Evolutionary conservation across 2,888 invertebrate genomes (phyloP).

Genomic region (Nomada goodeniana): DNA sequence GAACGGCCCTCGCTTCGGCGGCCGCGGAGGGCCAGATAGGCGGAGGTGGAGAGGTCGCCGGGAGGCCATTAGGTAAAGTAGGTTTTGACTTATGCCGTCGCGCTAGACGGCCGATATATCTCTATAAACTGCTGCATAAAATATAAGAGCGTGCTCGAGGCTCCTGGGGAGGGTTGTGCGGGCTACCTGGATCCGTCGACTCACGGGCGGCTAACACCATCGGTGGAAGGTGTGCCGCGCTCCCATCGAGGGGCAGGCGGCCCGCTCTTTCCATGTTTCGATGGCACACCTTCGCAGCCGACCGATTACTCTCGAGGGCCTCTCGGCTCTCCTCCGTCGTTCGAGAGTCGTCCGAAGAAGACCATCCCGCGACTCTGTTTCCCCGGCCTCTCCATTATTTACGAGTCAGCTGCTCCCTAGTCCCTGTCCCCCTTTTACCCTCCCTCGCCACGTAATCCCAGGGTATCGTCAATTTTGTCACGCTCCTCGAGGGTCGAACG

Average conservation of each 20-base stretch:
- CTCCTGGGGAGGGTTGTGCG: neutral
- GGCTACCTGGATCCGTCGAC: slow-evolving; percentile 50
- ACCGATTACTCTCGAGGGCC: slow-evolving; percentile 51
- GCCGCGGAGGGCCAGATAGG: slow-evolving; percentile 39
- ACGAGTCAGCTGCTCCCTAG: slow-evolving; percentile 18
- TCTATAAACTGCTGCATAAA: slow-evolving; percentile 80
- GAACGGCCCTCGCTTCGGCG: slow-evolving; percentile 58
- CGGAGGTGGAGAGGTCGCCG: slow-evolving; percentile 67
- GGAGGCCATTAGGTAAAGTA: slow-evolving; percentile 82
- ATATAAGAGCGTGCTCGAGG: slow-evolving; percentile 73
- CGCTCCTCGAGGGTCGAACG: neutral
- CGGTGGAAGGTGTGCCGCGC: slow-evolving; percentile 36
- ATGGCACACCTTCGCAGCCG: slow-evolving; percentile 34
- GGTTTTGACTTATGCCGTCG: slow-evolving; percentile 82
- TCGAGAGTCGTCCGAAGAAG: slow-evolving; percentile 9
- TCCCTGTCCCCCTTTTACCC: neutral
- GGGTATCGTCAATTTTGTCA: slow-evolving; percentile 2
- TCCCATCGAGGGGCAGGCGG: slow-evolving; percentile 11
- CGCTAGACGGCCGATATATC: slow-evolving; percentile 78
- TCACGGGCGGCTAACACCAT: slow-evolving; percentile 45
- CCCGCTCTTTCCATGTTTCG: slow-evolving; percentile 20
- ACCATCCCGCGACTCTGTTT: slow-evolving; percentile 22
- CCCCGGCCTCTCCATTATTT: slow-evolving; percentile 33
- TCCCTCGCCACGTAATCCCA: neutral
- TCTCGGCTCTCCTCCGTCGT: slow-evolving; percentile 13